Percentiles rank a stretch among this genome's conserved stretches.
Conservation (phyloP, 2,888 invertebrate genomes). For the Notodonta ziczac region DNA sequence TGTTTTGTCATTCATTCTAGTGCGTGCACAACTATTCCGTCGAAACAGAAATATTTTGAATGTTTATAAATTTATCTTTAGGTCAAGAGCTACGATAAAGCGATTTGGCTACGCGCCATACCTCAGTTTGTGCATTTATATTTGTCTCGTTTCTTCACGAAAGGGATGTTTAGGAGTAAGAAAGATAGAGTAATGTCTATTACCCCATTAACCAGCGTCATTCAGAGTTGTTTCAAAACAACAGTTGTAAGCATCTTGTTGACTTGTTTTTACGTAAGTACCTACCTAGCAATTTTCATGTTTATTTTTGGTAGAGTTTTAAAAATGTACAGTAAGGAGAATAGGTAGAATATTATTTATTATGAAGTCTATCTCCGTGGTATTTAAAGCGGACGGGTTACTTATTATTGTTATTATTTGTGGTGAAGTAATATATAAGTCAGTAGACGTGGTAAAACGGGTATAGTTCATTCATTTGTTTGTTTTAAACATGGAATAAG, state of each 20-base stretch:
- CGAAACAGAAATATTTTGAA: conserved; percentile 40
- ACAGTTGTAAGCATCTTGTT: conserved; percentile 29
- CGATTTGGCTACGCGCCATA: conserved; percentile 63
- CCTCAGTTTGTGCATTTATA: conserved; percentile 14
- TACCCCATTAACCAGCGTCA: conserved; percentile 30
- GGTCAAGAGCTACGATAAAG: conserved; percentile 65
- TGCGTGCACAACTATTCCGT: conserved; percentile 33
- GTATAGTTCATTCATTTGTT: no score
- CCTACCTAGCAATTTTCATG: neutral
- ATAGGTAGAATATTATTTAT: no score
- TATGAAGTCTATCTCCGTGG: no score
- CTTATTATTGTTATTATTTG: no score
- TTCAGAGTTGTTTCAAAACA: conserved; percentile 37
- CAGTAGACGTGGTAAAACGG: no score
- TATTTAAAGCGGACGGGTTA: no score
- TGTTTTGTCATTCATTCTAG: no score
- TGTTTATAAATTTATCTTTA: conserved; percentile 67
- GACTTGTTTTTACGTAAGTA: conserved; percentile 15
- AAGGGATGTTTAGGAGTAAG: conserved; percentile 10
- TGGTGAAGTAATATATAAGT: no score
- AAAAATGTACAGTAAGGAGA: no score
- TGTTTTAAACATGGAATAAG: no score
- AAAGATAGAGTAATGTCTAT: conserved; percentile 24
- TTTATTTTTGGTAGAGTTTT: no score
- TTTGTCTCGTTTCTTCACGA: conserved; percentile 35